Base-by-base conservation (phyloP, 1,140 invertebrate genomes). In the Hermetia illucens region DNA sequence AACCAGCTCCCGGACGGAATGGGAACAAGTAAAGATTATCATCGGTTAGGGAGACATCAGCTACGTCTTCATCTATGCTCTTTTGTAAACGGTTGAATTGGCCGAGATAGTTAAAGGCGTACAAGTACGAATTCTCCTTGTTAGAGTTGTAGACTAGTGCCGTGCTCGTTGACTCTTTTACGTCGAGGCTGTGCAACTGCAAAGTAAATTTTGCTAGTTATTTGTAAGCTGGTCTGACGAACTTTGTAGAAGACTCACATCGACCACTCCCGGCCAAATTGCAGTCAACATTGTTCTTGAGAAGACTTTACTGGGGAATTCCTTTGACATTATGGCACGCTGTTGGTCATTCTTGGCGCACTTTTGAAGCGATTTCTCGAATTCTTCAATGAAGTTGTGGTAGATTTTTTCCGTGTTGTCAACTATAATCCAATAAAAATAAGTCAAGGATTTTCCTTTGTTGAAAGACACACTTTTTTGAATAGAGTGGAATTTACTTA, bases 11-110 rank as follows among this genome's bases (percentile, higher is more conserved):
- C 10, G n/a, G 6, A 2, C 22, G 36, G 29, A 27, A 27, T 3
- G 27, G 27, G 15, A 39, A 39, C 18, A 39, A 20, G 18, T 39
- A 39, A 12, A 31, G 6, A 20, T 31, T 17, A 17, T 39, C 37
- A 25, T 39, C 29, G 13, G 8, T 13, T 13, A 27, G 8, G 8
- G 24, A 8, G 13, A 27, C 13, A 27, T 13, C 13, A 8, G 8
- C 8, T 8, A 27, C 8, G 24, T 27, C 24, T 8, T 8, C 13
- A 9, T 27, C 24, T n/a, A n/a, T n/a, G 13, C 24, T 27, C 8
- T 27, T 27, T 13, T 27, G 8, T 13, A 9, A 13, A 8, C 24
- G 13, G 13, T 27, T 8, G 13, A 9, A 13, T 27, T 27, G 24
- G 8, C 24, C 24, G 8, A 9, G 24, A 13, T 27, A 27, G 24